Percentiles rank a stretch among this genome's conserved stretches.
phyloP scores from a whole-genome alignment of 1,140 invertebrate genomes.

The Anoplophora glabripennis region DNA sequence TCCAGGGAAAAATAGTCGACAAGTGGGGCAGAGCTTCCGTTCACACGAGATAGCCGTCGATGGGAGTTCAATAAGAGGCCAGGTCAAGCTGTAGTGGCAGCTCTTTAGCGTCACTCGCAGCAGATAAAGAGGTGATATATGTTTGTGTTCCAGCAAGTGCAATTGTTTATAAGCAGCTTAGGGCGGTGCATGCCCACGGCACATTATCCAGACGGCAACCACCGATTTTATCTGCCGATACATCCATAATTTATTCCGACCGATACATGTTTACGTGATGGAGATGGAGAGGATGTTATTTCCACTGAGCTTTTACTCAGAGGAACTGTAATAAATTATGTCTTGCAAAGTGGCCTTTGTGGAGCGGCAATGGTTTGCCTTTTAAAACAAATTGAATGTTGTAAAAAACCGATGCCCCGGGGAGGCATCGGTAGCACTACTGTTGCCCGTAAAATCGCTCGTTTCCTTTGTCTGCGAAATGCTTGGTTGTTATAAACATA shows the following conservation, averaged over 20 bases:
- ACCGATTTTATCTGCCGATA: conserved; percentile 14
- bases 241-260: conserved; percentile 23
- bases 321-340: conserved; percentile 14
- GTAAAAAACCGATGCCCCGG: neutral
- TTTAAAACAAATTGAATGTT: conserved; percentile 1
- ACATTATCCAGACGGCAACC: conserved; percentile 16
- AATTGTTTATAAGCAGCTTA: conserved; percentile 23
- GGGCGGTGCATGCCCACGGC: conserved; percentile 11
- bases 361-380: neutral
- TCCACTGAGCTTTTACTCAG: neutral
- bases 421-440: no score
- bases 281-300: neutral
- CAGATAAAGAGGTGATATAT: conserved; percentile 26
- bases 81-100: conserved; percentile 17
- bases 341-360: conserved; percentile 6
- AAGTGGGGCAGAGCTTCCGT: no score
- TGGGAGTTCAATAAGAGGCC: conserved; percentile 24
- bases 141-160: conserved; percentile 24
- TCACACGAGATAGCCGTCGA: conserved; percentile 7
- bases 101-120: conserved; percentile 20
- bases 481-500: no score
- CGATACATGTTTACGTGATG: conserved; percentile 25
- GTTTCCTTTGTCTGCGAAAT: no score
- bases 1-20: no score
- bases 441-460: no score